Conservation (phyloP, 2,113 vertebrate genomes). For the Canis aureus region DNA sequence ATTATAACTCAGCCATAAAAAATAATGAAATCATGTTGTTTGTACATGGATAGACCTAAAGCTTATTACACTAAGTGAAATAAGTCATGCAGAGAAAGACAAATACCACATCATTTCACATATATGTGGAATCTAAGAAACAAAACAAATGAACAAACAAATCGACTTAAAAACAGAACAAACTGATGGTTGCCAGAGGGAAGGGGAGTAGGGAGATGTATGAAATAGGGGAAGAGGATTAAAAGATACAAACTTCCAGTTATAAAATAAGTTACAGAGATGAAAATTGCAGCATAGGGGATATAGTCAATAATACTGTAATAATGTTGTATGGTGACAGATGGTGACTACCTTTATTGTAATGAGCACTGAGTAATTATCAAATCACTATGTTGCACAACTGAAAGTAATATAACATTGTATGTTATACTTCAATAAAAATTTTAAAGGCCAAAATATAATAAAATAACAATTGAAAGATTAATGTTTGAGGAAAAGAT, state of each 20-base stretch:
- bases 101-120: not conserved
- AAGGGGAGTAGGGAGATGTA: not conserved
- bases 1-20: not conserved
- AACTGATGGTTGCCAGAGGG: not conserved
- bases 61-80: not conserved
- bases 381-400: not conserved
- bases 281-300: not conserved
- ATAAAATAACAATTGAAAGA: not conserved
- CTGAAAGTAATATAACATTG: not conserved
- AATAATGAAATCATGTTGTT: not conserved
- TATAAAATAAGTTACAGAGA: not conserved
- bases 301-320: not conserved
- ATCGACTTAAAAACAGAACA: not conserved
- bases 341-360: not conserved
- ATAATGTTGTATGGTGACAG: not conserved
- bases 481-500: not conserved
- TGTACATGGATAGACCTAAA: not conserved
- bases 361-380: not conserved
- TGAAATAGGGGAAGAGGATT: not conserved
- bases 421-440: not conserved
- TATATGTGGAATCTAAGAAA: not conserved
- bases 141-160: not conserved
- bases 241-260: not conserved
- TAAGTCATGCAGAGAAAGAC: not conserved
- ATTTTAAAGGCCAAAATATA: not conserved